Conservation (phyloP, 1,140 invertebrate genomes). For the Galleria mellonella region DNA sequence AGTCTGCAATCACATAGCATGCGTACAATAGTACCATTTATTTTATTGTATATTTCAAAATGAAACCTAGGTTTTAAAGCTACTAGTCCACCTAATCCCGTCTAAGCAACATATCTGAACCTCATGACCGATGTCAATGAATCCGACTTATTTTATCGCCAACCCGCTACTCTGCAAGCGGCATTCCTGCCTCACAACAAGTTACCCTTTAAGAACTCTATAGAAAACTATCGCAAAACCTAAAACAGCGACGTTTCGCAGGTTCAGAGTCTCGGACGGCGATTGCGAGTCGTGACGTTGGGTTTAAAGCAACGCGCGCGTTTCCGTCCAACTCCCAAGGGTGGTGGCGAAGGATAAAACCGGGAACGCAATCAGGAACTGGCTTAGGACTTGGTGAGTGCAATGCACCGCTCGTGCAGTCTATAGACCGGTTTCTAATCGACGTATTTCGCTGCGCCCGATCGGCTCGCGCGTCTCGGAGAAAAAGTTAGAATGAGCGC, state of each 20-base stretch:
- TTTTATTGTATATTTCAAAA: too few species aligned
- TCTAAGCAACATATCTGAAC: constrained; percentile 38
- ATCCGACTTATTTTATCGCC: constrained; percentile 47
- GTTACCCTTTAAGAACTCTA: constrained; percentile 9
- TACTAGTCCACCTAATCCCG: constrained; percentile 23
- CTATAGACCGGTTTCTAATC: constrained; percentile 54
- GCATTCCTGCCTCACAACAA: constrained; percentile 14
- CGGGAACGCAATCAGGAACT: constrained; percentile 17
- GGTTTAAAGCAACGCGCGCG: constrained; percentile 13
- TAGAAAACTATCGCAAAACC: constrained; percentile 21
- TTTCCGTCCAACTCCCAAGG: constrained; percentile 22
- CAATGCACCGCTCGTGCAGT: constrained; percentile 37
- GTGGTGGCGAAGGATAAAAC: constrained; percentile 14
- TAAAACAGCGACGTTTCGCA: constrained; percentile 11
- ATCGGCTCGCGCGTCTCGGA: constrained; percentile 23
- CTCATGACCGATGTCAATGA: constrained; percentile 52
- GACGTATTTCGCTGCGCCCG: constrained; percentile 40
- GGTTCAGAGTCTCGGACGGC: constrained; percentile 9
- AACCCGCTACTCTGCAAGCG: constrained; percentile 13
- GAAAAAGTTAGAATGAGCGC: constrained; percentile 55
- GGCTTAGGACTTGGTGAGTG: constrained; percentile 37
- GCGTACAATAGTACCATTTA: too few species aligned
- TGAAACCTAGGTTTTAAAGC: not conserved
- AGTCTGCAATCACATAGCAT: too few species aligned
- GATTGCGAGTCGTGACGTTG: constrained; percentile 5